Base-by-base conservation (phyloP, 1,140 invertebrate species). In the Aradophagus sp. region DNA sequence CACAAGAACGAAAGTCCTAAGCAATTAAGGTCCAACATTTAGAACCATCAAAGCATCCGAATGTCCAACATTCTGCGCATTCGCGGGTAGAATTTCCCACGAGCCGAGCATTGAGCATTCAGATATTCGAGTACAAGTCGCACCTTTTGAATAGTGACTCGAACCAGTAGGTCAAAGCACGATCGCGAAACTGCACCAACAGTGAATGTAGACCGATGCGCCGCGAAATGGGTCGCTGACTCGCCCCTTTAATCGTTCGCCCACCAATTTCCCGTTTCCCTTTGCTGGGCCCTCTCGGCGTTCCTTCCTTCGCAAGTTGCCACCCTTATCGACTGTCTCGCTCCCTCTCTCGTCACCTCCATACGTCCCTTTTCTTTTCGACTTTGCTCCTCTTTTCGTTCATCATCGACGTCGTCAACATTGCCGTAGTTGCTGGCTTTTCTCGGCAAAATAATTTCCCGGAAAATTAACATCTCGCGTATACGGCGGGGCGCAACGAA, bases 401-500 rank as follows among this genome's bases (percentile, higher is more conserved):
- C 56, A 41, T 53, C 47, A 61, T 68, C 55, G 65, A 59, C 45
- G 38, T 66, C 52, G 42, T 67, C 53, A 50, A 45, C 41, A 53
- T 58, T 32, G 52, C 52, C 42, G 44, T 23, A 58, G 44, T 65
- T 39, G 42, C 55, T 35, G 41, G 55, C 34, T 47, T 55, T 68
- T 68, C 39, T 68, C 41, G 55, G 55, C 32, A 53, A 68, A 68
- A 68, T 68, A 59, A 59, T 61, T 68, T 59, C 65, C 55, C 65
- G 65, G 65, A 59, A 68, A 68, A 59, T 68, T 61, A 59, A 61
- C 65, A 68, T 59, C 42, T 27, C 41, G 38, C 53, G 53, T 50
- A 58, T 27, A 48, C 5, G 55, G 15, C 23, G 26, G 29, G 20
- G 29, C 2, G 14, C 17, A 8, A 7, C 2, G 27, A 7, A 10